Conservation (phyloP, 92 coral and sea anemone genomes). For the Umimayanthus kanabou region DNA sequence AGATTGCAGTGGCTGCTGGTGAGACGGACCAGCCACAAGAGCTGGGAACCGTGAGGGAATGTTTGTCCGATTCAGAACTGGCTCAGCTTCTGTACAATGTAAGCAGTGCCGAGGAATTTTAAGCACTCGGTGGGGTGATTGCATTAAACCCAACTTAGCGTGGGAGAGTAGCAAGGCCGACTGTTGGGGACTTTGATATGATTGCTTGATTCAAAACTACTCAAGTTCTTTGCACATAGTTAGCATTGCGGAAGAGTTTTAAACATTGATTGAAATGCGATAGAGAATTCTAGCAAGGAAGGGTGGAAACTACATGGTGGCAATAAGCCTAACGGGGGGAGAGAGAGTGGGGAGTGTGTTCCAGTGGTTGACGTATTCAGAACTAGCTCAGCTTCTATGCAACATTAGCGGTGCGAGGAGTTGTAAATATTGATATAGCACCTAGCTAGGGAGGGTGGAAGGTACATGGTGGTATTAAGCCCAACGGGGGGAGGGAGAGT, state of each 20-base stretch:
- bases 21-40: background rate
- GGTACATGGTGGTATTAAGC: background rate
- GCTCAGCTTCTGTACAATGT: constrained; percentile 44
- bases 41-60: constrained; percentile 16
- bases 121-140: background rate
- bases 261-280: too few species aligned
- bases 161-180: too few species aligned
- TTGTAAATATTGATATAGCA: too few species aligned
- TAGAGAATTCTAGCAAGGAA: too few species aligned
- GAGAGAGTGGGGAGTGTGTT: too few species aligned
- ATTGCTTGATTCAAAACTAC: too few species aligned
- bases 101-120: constrained; percentile 48
- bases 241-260: too few species aligned
- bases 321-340: too few species aligned
- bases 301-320: background rate
- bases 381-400: background rate
- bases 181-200: too few species aligned
- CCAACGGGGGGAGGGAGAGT: background rate
- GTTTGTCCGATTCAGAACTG: constrained; percentile 54
- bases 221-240: too few species aligned
- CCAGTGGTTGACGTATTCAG: too few species aligned
- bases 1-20: background rate
- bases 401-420: background rate
- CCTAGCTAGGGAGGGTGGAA: background rate
- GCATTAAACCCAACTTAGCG: too few species aligned